Base-by-base conservation (phyloP, 2,888 invertebrate genomes). In the Homarus gammarus region DNA sequence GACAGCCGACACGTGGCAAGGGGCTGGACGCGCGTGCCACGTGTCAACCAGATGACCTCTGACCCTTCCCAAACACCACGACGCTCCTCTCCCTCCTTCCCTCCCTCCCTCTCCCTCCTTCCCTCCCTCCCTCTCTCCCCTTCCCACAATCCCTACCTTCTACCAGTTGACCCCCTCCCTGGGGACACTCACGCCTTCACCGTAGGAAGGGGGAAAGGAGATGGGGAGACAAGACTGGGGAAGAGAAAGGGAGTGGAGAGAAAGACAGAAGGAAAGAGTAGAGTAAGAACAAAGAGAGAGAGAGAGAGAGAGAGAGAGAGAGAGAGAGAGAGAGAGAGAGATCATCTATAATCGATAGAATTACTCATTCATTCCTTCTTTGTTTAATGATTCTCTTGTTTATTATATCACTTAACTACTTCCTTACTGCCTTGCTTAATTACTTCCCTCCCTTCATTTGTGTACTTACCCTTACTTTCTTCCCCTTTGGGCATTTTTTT, bases 161-260 rank as follows among this genome's bases (percentile, higher is more conserved):
- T n/a, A n/a, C n/a, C n/a, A n/a, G n/a, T n/a, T n/a, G n/a, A n/a
- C n/a, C n/a, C n/a, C n/a, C n/a, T n/a, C 56, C 56, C 1, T 3
- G n/a, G 64, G 64, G 64, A 27, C 64, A 64, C 64, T 27, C 64
- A 64, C 31, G 0, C 64, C 27, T 27, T 64, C 64, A 64, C 64
- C 64, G 12, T 27, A 64, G 27, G 27, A 12, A 1, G 64, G 64
- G 64, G 27, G 31, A 44, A 15, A n/a, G 22, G n/a, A 2, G 75
- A 15, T 18, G 22, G n/a, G 49, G 40, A 44, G 44, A 44, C 44
- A 44, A 44, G n/a, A n/a, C n/a, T n/a, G n/a, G n/a, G n/a, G n/a
- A n/a, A n/a, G n/a, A n/a, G n/a, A n/a, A n/a, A n/a, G n/a, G n/a
- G 64, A 64, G 64, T 27, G 64, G 64, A 70, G 70, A 70, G 70